Conservation (phyloP, 2,888 invertebrate species). For the Sisyra nigra region DNA sequence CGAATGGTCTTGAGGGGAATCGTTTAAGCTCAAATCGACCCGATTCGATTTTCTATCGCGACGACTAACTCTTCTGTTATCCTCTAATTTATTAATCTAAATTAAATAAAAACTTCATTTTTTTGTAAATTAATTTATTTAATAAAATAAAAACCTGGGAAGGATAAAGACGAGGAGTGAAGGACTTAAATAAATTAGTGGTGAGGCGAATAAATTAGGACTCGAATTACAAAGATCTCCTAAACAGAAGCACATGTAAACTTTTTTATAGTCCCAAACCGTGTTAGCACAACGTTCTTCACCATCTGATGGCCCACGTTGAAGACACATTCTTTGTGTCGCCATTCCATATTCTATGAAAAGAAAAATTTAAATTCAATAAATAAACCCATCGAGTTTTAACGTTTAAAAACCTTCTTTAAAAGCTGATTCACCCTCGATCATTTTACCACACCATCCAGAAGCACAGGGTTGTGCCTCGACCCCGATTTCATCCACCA, state of each 20-base stretch:
- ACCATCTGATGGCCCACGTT: slow-evolving; percentile 72
- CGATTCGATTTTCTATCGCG: slow-evolving; percentile 38
- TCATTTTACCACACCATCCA: slow-evolving; percentile 85
- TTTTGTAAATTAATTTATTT: too few relatives aligned
- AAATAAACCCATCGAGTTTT: too few relatives aligned
- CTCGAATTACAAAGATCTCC: slow-evolving; percentile 72
- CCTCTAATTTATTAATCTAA: too few relatives aligned
- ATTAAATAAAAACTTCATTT: too few relatives aligned
- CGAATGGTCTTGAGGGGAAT: slow-evolving; percentile 42
- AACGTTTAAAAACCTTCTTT: slow-evolving; percentile 42
- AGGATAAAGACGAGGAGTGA: too few relatives aligned
- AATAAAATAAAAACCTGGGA: too few relatives aligned
- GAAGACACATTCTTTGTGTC: slow-evolving; percentile 74
- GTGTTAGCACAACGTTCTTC: slow-evolving; percentile 84
- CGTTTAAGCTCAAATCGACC: slow-evolving; percentile 43
- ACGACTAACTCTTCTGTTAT: too few relatives aligned
- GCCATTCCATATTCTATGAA: slow-evolving; percentile 69
- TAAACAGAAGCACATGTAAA: slow-evolving; percentile 80
- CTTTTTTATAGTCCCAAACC: slow-evolving; percentile 62
- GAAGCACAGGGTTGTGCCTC: slow-evolving; percentile 69
- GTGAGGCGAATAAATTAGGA: slow-evolving; percentile 10
- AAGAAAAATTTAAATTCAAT: background rate
- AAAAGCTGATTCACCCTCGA: slow-evolving; percentile 61
- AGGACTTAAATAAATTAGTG: slow-evolving; percentile 1
- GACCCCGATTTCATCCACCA: slow-evolving; percentile 53